Evolutionary conservation across 2,797 vertebrate species (phyloP).

Genomic region (Petrocephalus schoutedeni): DNA sequence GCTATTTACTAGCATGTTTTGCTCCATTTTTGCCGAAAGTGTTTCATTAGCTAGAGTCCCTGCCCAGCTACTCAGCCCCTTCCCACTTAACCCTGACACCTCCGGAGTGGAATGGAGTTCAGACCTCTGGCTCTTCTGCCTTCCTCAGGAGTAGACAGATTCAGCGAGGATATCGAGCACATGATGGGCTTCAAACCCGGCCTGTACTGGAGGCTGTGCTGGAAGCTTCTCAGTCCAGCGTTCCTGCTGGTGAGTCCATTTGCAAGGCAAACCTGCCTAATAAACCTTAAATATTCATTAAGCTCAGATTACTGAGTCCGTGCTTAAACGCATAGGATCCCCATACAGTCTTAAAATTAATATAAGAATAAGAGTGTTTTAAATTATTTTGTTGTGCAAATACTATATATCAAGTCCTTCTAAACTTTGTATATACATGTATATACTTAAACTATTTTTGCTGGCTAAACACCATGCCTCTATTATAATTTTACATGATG

Average conservation of each 20-base stretch:
- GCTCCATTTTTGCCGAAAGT: not conserved
- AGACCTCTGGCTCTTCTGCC: not conserved
- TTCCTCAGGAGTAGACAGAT: constrained; percentile 86
- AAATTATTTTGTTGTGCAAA: not conserved
- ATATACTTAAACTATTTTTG: not conserved
- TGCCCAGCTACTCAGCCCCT: not conserved
- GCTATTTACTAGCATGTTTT: not conserved
- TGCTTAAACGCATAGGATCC: not conserved
- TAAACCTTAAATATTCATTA: not conserved
- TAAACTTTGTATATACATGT: not conserved
- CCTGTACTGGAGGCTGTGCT: constrained; percentile 96
- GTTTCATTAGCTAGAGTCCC: not conserved
- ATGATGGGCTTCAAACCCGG: constrained; percentile 99
- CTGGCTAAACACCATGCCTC: not conserved
- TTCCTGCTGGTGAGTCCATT: constrained; percentile 82
- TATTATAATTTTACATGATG: not conserved
- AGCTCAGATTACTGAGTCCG: not conserved
- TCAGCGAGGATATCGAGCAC: constrained; percentile 90
- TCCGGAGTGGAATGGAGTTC: not conserved
- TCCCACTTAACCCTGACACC: not conserved
- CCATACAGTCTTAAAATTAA: not conserved
- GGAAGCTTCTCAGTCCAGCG: constrained; percentile 94
- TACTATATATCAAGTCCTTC: not conserved
- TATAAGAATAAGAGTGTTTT: not conserved
- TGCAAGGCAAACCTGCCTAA: not conserved